Base-by-base conservation (phyloP, 2,113 vertebrate genomes). In the Oostethus manadensis region DNA sequence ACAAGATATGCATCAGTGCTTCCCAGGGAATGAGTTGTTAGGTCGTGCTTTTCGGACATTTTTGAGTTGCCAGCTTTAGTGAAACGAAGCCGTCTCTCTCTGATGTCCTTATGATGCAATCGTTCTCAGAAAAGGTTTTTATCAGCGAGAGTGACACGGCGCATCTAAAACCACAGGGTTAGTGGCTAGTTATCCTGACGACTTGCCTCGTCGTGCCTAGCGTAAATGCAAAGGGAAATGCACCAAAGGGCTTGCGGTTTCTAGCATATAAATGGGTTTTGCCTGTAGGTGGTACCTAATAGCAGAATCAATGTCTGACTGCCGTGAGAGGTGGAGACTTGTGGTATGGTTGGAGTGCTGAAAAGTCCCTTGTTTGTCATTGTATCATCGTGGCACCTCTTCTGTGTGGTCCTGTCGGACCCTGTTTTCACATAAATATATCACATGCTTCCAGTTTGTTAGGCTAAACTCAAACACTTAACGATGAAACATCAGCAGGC, bases 311-410 rank as follows among this genome's bases (percentile, higher is more conserved):
- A 40, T 10, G 38, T 42, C 38, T 14, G 38, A 42, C 38, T 42
- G 38, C 11, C 38, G 14, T 42, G 38, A 14, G 38, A 42, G 38
- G 38, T 13, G 38, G 38, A 42, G 38, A 42, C 38, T 42, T 42
- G 1, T 33, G 29, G 5, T 33, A 7, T 5, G 29, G 29, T 33
- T 63, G 13, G 66, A 81, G 77, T 80, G 86, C 73, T 82, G 84
- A 42, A 86, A 88, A 84, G 84, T 88, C 81, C 85, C 85, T 82
- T 88, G 73, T 84, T 62, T 81, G 80, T 85, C 85, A 83, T 82
- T 85, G 82, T 88, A 84, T 86, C 87, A 86, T 81, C 77, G 81
- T 88, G 85, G 84, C 84, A 88, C 86, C 80, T 84, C 72, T 80
- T 85, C 86, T 86, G 83, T 78, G 84, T 81, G 81, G 78, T 85